Evolutionary conservation across 1,140 invertebrate species (phyloP).

Genomic region (silkworm (Bombyx mori)): ASM3026992v2 NC_085109.1:3783001-3783500

Average conservation of each 20-base stretch:
- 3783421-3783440: neutral
- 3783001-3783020: no score
- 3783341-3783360: slow-evolving; percentile 23
- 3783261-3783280: slow-evolving; percentile 54
- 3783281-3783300: slow-evolving; percentile 54
- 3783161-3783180: slow-evolving; percentile 15
- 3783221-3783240: slow-evolving; percentile 52
- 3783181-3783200: slow-evolving; percentile 53
- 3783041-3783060: no score
- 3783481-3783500: no score
- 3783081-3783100: slow-evolving; percentile 6
- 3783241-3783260: slow-evolving; percentile 49
- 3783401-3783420: neutral
- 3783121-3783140: slow-evolving; percentile 12
- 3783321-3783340: slow-evolving; percentile 19
- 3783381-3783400: neutral
- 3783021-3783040: no score
- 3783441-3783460: no score
- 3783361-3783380: slow-evolving; percentile 15
- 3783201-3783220: slow-evolving; percentile 31
- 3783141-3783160: slow-evolving; percentile 17
- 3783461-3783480: no score
- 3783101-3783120: slow-evolving; percentile 15
- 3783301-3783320: slow-evolving; percentile 31
- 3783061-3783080: slow-evolving; percentile 3